Evolutionary conservation across 2,113 vertebrate species (phyloP), one percentile per base, ranked within the genome.

Genomic region (Brachirus orientalis): DNA sequence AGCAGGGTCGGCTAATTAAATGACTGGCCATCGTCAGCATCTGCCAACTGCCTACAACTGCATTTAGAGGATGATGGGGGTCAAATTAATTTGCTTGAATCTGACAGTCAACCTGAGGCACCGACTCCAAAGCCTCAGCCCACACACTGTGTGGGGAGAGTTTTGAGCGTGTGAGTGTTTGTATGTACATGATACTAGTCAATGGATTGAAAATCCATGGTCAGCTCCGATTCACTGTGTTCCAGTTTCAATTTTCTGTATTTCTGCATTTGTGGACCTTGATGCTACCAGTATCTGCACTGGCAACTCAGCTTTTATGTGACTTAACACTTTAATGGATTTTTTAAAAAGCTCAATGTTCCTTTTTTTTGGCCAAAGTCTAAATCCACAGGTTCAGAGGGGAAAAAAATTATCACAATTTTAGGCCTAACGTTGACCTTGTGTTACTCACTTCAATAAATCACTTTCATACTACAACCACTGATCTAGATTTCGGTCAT

Each of bases 1-100:
- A 85, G 65, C 47, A 75, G 58, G 6, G 69, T 71, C 60, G 37
- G 51, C 52, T 91, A 85, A 90, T 90, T 82, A 89, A 88, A 87
- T 72, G 77, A 76, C 57, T 35, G 56, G 62, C 69, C 35, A 57
- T 66, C 37, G 60, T 63, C 67, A 60, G 56, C 45, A 71, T 78
- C 75, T 83, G 83, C 76, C 72, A 87, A 79, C 66, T 65, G 75
- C 75, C 77, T 52, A 73, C 69, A 57, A 63, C 73, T 84, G 75
- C 55, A 63, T 85, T 85, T 60, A 70, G 16, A 72, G 65, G 52
- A 54, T 43, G 54, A 58, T 60, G 58, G 54, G 59, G 79, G 83
- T 81, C 79, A 84, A 87, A 79, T 84, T 78, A 65, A 89, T 87
- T 88, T 70, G 75, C 70, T 69, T 80, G 65, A 83, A 83, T 82